Conservation (phyloP, 2,797 vertebrate genomes). For the Pantherophis alleghaniensis region DNA sequence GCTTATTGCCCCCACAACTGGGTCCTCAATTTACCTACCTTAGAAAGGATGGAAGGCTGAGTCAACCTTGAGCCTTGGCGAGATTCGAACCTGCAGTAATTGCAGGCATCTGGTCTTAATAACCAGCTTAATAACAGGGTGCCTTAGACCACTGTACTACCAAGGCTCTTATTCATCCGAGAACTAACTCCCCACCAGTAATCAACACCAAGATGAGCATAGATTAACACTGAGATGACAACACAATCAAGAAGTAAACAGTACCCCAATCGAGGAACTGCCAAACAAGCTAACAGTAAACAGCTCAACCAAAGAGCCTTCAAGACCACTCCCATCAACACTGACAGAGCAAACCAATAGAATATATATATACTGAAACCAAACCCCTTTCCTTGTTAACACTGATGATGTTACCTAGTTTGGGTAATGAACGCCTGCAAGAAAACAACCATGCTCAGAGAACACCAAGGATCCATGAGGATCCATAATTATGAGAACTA, state of each 20-base stretch:
- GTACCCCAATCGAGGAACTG: neutral
- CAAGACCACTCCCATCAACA: neutral
- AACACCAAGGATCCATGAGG: neutral
- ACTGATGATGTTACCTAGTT: neutral
- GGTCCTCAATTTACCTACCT: no score
- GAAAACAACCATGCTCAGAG: neutral
- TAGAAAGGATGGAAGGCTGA: no score
- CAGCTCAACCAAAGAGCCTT: neutral
- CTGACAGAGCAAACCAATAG: neutral
- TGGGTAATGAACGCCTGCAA: neutral
- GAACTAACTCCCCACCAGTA: neutral
- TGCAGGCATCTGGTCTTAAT: no score
- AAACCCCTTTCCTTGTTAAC: neutral
- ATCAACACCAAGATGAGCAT: neutral
- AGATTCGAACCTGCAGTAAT: no score
- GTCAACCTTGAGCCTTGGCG: no score
- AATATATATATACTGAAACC: neutral
- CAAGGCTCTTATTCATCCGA: neutral
- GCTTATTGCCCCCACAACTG: no score
- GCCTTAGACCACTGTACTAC: no score
- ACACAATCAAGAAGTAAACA: neutral
- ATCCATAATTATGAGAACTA: neutral
- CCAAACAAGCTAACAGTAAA: neutral
- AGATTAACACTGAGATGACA: neutral
- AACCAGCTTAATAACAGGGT: no score